Conservation (phyloP, 2,888 invertebrate species). For the Stenchaetothrips biformis region DNA sequence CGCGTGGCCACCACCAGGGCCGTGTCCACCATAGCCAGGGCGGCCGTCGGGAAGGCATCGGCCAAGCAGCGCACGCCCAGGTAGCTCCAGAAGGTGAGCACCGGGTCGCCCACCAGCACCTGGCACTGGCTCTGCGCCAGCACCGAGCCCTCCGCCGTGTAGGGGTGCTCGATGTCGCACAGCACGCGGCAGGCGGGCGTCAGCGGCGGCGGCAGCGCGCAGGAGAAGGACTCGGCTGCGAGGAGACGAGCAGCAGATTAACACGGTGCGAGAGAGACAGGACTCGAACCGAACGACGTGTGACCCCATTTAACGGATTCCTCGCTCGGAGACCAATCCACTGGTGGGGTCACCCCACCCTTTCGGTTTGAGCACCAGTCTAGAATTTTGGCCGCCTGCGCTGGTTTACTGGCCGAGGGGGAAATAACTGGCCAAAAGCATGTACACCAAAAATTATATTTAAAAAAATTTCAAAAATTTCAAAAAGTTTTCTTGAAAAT, state of each 20-base stretch:
- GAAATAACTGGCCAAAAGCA: no score
- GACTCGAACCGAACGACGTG: no score
- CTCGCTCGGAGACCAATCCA: no score
- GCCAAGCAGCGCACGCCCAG: conserved; percentile 62
- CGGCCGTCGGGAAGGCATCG: conserved; percentile 72
- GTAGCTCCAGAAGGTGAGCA: conserved; percentile 66
- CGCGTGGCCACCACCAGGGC: conserved; percentile 77
- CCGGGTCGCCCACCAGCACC: conserved; percentile 57
- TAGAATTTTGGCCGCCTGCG: no score
- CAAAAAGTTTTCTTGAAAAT: no score
- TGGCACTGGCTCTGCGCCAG: conserved; percentile 64
- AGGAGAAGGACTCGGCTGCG: background rate
- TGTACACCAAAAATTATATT: no score
- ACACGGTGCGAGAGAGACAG: background rate
- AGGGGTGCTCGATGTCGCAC: conserved; percentile 67
- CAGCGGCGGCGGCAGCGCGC: background rate
- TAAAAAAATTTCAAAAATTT: no score
- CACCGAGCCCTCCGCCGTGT: conserved; percentile 60
- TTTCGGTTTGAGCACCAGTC: no score
- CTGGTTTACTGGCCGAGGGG: no score
- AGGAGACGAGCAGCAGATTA: background rate
- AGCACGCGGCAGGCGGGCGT: conserved; percentile 54
- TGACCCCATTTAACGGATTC: no score
- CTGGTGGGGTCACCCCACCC: no score
- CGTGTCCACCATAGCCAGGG: conserved; percentile 63